phyloP scores from a whole-genome alignment of 1,140 invertebrate species.

The Sarcophaga peregrina region DNA sequence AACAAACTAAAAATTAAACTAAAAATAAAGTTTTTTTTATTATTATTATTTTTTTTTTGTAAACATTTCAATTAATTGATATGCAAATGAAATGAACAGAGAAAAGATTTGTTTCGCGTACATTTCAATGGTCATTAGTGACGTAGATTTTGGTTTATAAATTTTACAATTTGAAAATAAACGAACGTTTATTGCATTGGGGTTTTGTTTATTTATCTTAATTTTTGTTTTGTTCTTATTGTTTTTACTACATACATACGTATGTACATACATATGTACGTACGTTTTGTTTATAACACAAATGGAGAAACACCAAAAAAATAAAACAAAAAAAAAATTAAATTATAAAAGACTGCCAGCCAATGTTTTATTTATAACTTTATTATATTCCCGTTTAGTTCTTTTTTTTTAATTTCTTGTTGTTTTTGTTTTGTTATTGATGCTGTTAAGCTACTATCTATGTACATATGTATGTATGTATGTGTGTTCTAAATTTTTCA shows the following conservation, averaged over 20 bases:
- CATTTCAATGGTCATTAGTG: slow-evolving; percentile 1
- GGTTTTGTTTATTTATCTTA: slow-evolving; percentile 1
- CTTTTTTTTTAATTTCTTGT: neutral
- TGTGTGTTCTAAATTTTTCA: no score
- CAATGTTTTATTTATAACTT: slow-evolving; percentile 7
- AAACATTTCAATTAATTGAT: neutral
- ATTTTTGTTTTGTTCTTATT: neutral
- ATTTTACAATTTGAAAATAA: slow-evolving; percentile 15
- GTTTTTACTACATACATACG: neutral
- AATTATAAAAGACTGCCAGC: neutral
- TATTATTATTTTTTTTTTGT: no score
- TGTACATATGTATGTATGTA: neutral
- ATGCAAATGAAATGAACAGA: slow-evolving; percentile 2
- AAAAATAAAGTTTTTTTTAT: neutral
- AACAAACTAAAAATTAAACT: neutral
- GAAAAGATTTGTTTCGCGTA: neutral
- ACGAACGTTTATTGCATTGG: neutral
- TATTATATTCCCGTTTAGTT: neutral
- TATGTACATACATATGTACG: no score
- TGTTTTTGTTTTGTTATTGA: neutral
- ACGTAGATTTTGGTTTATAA: neutral
- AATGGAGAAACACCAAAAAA: no score
- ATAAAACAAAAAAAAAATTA: neutral
- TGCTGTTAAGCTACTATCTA: neutral
- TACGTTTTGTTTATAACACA: no score